Percentiles rank a stretch among this genome's conserved stretches.
phyloP scores from a whole-genome alignment of 2,888 invertebrate species.

The Philereme transversata region DNA sequence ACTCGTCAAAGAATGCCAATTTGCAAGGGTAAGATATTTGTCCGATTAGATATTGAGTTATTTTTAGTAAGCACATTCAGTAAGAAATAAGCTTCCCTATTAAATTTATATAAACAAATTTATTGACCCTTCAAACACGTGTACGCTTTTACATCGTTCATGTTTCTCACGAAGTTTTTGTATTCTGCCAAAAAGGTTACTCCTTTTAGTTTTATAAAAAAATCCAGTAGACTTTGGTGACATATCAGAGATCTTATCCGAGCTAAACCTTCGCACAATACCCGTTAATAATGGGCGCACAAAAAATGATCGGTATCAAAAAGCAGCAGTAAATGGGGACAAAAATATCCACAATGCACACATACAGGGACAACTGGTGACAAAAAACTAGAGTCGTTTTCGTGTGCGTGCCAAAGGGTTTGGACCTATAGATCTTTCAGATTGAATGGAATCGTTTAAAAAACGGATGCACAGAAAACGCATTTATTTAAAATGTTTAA shows the following conservation, averaged over 20 bases:
- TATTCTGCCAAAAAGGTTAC: slow-evolving; percentile 69
- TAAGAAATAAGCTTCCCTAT: neutral
- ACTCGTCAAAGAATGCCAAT: slow-evolving; percentile 58
- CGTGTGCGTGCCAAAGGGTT: slow-evolving; percentile 76
- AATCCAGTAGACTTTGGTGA: slow-evolving; percentile 73
- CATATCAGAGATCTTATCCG: slow-evolving; percentile 81
- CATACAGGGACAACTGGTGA: slow-evolving; percentile 61
- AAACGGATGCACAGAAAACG: slow-evolving; percentile 65
- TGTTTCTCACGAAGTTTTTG: slow-evolving; percentile 65
- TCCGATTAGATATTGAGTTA: slow-evolving; percentile 31
- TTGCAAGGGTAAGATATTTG: slow-evolving; percentile 45
- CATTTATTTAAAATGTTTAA: slow-evolving; percentile 80
- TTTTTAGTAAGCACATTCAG: slow-evolving; percentile 10
- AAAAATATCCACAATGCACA: slow-evolving; percentile 69
- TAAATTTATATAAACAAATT: slow-evolving; percentile 15
- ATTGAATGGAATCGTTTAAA: slow-evolving; percentile 69
- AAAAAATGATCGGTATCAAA: slow-evolving; percentile 82
- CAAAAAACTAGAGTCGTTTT: slow-evolving; percentile 65
- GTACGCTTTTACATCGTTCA: slow-evolving; percentile 26
- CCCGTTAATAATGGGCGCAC: slow-evolving; percentile 73
- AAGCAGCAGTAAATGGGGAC: slow-evolving; percentile 73
- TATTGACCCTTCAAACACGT: slow-evolving; percentile 40
- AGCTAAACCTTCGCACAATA: slow-evolving; percentile 79
- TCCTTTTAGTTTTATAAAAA: slow-evolving; percentile 60
- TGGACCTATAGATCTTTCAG: slow-evolving; percentile 63